Evolutionary conservation across 2,888 invertebrate genomes (phyloP).

Genomic region (Oligia latruncula): DNA sequence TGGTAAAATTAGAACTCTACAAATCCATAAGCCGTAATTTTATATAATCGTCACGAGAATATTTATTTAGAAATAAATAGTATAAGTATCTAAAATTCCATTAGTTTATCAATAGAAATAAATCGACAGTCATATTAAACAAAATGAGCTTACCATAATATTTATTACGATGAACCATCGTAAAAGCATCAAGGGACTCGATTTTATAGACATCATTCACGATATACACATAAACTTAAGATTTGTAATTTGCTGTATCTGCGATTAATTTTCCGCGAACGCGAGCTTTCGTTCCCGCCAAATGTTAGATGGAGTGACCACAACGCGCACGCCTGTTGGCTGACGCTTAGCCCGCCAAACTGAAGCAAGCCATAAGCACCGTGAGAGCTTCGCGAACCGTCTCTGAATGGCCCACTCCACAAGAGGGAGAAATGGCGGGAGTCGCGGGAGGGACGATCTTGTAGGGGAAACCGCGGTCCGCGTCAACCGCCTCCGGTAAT

Average conservation of each 20-base stretch:
- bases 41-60: background rate
- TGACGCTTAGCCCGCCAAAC: conserved; percentile 88
- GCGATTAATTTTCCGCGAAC: conserved; percentile 69
- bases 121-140: conserved; percentile 45
- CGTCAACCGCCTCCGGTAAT: conserved; percentile 88
- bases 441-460: conserved; percentile 87
- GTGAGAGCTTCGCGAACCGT: conserved; percentile 88
- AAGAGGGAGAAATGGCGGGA: conserved; percentile 87
- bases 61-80: background rate
- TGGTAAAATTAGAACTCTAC: background rate
- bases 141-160: conserved; percentile 81
- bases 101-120: background rate
- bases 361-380: conserved; percentile 81
- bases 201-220: conserved; percentile 78
- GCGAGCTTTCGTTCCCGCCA: conserved; percentile 83
- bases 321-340: conserved; percentile 79
- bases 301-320: conserved; percentile 71
- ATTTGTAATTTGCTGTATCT: conserved; percentile 57
- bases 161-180: conserved; percentile 80
- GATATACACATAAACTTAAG: conserved; percentile 80
- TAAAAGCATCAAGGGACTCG: conserved; percentile 75
- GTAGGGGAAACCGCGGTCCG: conserved; percentile 84
- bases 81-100: background rate
- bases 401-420: conserved; percentile 88
- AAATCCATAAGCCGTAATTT: background rate